Conservation (phyloP, 2,113 vertebrate genomes). For the Orycteropus afer region DNA sequence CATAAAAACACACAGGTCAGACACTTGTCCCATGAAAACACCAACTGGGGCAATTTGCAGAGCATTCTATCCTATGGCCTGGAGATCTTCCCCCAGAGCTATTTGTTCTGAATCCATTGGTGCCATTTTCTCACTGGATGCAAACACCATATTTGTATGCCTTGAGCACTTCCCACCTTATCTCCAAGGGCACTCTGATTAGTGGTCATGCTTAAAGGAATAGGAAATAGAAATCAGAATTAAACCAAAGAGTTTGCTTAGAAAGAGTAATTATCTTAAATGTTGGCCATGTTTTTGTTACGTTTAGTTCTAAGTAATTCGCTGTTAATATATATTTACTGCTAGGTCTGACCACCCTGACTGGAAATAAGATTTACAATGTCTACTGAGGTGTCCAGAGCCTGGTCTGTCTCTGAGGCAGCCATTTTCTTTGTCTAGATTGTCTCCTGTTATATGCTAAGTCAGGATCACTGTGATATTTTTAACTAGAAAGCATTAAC, state of each 20-base stretch:
- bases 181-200: neutral
- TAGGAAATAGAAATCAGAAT: neutral
- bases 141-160: neutral
- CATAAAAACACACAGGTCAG: neutral
- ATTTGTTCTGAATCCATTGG: neutral
- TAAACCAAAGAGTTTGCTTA: neutral
- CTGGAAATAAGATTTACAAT: neutral
- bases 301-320: neutral
- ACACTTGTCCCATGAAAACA: neutral
- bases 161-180: neutral
- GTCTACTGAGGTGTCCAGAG: neutral
- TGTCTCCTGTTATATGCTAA: neutral
- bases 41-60: neutral
- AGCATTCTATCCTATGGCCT: neutral
- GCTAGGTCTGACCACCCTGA: neutral
- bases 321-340: neutral
- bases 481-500: neutral
- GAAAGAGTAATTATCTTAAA: neutral
- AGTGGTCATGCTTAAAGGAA: neutral
- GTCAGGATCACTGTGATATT: constrained; percentile 5
- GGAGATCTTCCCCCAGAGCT: neutral
- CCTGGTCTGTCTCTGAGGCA: neutral
- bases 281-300: neutral
- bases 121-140: neutral
- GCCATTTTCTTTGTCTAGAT: neutral